Evolutionary conservation across 1,140 invertebrate species (phyloP).

Genomic region (Sinella curviseta): DNA sequence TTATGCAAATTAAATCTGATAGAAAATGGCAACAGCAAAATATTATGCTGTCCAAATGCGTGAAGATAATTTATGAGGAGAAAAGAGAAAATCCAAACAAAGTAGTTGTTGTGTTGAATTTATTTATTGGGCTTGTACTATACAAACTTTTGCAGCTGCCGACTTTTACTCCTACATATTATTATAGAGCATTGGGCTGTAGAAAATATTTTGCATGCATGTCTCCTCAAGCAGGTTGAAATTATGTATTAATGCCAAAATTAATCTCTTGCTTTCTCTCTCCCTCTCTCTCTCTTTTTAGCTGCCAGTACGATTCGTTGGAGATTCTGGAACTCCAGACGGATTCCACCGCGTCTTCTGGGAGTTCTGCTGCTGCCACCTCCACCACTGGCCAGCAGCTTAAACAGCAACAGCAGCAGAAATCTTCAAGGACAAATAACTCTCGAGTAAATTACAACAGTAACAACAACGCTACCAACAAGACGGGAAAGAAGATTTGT

Average conservation of each 20-base stretch:
- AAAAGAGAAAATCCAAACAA: background rate
- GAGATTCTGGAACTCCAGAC: constrained; percentile 60
- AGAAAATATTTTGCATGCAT: too few relatives aligned
- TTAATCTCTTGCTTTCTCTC: too few relatives aligned
- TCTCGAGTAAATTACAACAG: background rate
- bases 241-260: constrained; percentile 4
- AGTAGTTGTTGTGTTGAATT: too few relatives aligned
- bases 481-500: constrained; percentile 58
- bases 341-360: constrained; percentile 2
- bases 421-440: constrained; percentile 50
- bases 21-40: background rate
- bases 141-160: too few relatives aligned
- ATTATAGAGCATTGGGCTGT: too few relatives aligned
- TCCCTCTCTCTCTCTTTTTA: constrained; percentile 55
- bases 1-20: too few relatives aligned
- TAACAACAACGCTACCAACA: background rate
- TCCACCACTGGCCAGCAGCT: constrained; percentile 34
- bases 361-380: too few relatives aligned
- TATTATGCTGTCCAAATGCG: background rate
- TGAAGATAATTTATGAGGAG: background rate
- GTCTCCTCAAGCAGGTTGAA: too few relatives aligned
- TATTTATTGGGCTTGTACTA: too few relatives aligned
- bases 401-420: constrained; percentile 38
- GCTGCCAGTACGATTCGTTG: constrained; percentile 72
- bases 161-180: too few relatives aligned